Base-by-base conservation (phyloP, 2,888 invertebrate species). In the Apeira syringaria region DNA sequence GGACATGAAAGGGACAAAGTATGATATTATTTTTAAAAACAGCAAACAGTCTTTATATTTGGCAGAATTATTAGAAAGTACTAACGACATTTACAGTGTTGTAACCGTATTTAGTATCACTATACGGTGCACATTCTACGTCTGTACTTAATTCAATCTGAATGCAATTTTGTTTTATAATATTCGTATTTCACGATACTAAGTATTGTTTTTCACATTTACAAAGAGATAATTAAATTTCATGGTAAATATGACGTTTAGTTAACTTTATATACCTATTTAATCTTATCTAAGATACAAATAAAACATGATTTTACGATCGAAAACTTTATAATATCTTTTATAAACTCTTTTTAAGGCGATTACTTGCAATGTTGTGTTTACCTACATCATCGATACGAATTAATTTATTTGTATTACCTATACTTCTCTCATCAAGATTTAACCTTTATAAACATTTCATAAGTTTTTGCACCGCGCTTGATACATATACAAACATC, bases 381-480 rank as follows among this genome's bases (percentile, higher is more conserved):
- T 43, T 41, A 40, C 22, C 47, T 15, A 15, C 15, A 15, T 37
- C 43, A 44, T 46, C 45, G 46, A 55, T 55, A 61, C 60, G 56
- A 61, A 44, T 64, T 63, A 61, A 60, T 58, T 56, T 53, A 62
- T 57, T 59, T 59, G 59, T 61, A 59, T 57, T 61, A 65, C 57
- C n/a, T 61, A 63, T 59, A 65, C 50, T 63, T 72, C 68, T 68
- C 71, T 72, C 73, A 59, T 70, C 63, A 61, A 63, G 56, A 59
- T 56, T 59, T 55, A 59, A 59, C 64, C 52, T 45, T 53, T 51
- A 59, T 52, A 61, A 59, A 56, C 59, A 55, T 47, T 70, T 71
- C 71, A 70, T 70, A 70, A 70, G 71, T 69, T 66, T 67, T 65
- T 61, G 69, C 70, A 69, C 66, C 68, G 56, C 69, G 66, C 64